phyloP scores from a whole-genome alignment of 2,888 invertebrate species.

The Cephus pulcher region DNA sequence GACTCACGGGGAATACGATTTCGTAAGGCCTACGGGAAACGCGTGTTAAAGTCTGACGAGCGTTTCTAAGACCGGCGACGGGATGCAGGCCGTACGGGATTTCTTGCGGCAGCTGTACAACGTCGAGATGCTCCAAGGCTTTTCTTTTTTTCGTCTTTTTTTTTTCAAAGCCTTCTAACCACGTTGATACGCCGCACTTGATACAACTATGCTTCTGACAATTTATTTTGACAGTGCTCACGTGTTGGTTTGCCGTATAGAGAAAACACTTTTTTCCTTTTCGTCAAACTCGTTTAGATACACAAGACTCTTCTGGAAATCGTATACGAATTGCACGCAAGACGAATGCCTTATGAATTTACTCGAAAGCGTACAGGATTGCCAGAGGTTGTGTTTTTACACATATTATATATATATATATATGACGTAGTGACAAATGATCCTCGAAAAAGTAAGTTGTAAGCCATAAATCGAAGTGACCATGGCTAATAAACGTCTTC shows the following conservation, averaged over 20 bases:
- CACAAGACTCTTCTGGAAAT: background rate
- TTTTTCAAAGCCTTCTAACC: background rate
- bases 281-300: background rate
- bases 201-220: constrained; percentile 40
- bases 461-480: constrained; percentile 42
- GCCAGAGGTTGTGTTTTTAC: background rate
- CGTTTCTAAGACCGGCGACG: background rate
- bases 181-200: constrained; percentile 28
- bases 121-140: background rate
- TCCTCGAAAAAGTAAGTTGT: constrained; percentile 41
- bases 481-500: constrained; percentile 39
- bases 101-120: background rate
- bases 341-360: background rate
- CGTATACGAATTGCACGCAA: background rate
- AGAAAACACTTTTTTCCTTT: background rate
- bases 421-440: constrained; percentile 24
- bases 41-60: constrained; percentile 4
- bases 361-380: background rate
- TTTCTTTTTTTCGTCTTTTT: background rate
- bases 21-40: constrained; percentile 26
- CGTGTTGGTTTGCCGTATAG: background rate
- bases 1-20: constrained; percentile 6
- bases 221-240: constrained; percentile 49
- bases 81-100: background rate
- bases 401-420: too few relatives aligned